Conservation (phyloP, 2,888 invertebrate genomes). For the Cataglyphis livida region DNA sequence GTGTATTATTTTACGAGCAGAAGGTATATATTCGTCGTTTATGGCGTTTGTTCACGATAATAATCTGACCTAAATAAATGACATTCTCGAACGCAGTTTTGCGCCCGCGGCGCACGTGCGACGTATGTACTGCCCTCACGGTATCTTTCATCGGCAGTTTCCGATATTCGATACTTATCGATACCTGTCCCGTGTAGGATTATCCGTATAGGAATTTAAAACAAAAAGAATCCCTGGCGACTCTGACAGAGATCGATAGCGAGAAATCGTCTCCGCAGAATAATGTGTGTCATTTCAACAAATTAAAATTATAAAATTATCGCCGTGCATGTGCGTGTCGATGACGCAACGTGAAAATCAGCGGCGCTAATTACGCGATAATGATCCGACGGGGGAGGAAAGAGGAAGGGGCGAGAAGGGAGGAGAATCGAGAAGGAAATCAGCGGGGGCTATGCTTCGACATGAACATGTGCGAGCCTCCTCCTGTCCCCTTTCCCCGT, state of each 20-base stretch:
- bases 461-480: constrained; percentile 58
- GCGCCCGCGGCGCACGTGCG: not conserved
- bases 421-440: constrained; percentile 43
- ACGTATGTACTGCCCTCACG: not conserved
- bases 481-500: not conserved
- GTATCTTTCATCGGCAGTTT: constrained; percentile 13
- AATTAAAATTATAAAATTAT: constrained; percentile 16
- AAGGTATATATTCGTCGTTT: constrained; percentile 6
- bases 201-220: not conserved
- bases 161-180: constrained; percentile 13
- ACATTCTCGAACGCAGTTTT: not conserved
- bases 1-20: not conserved
- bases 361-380: constrained; percentile 72
- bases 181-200: not conserved
- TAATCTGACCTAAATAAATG: constrained; percentile 30
- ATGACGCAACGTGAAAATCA: constrained; percentile 71
- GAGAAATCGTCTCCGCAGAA: not conserved
- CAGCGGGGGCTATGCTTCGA: not conserved
- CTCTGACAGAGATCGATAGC: not conserved
- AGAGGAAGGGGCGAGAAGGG: not conserved
- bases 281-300: not conserved
- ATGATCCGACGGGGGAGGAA: constrained; percentile 61
- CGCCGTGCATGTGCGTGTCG: constrained; percentile 57
- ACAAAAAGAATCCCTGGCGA: too few species aligned
- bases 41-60: not conserved